Percentiles rank a stretch among this genome's conserved stretches.
Evolutionary conservation across 1,140 invertebrate species (phyloP).

Genomic region (Pseudobourletiella spinata): DNA sequence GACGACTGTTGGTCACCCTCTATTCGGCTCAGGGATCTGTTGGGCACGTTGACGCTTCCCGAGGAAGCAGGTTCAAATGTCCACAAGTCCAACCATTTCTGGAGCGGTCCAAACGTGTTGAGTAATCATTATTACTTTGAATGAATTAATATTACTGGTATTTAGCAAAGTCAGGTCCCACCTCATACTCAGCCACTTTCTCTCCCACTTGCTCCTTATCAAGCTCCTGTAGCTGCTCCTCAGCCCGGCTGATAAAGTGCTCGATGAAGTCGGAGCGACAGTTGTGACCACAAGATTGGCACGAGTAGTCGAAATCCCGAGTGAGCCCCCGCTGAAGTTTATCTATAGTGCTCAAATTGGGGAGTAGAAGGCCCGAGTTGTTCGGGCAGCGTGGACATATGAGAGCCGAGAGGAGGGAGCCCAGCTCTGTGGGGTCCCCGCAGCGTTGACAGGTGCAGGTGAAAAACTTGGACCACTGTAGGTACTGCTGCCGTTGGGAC

Average conservation of each 20-base stretch:
- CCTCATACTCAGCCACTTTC: conserved; percentile 16
- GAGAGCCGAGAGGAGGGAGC: conserved; percentile 25
- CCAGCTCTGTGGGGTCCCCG: conserved; percentile 38
- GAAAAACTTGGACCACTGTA: conserved; percentile 40
- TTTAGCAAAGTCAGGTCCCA: too few relatives aligned
- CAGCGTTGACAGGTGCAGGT: conserved; percentile 39
- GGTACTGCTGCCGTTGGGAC: conserved; percentile 36
- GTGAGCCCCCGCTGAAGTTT: not conserved
- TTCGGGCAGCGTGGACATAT: conserved; percentile 30
- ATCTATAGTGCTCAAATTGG: not conserved
- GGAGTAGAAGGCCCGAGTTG: conserved; percentile 5
- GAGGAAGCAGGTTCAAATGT: too few relatives aligned
- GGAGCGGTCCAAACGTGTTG: too few relatives aligned
- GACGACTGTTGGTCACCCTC: too few relatives aligned
- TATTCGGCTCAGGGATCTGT: too few relatives aligned
- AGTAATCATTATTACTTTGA: too few relatives aligned
- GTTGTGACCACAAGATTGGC: not conserved
- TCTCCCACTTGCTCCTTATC: conserved; percentile 20
- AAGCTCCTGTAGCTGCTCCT: conserved; percentile 15
- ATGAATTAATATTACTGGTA: too few relatives aligned
- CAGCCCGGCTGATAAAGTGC: not conserved
- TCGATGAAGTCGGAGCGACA: not conserved
- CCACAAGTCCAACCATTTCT: too few relatives aligned
- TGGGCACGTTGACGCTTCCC: too few relatives aligned
- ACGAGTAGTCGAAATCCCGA: not conserved